Percentiles rank a stretch among this genome's conserved stretches.
Evolutionary conservation across 2,113 vertebrate genomes (phyloP).

Genomic region (Sterrhoptilus dennistouni): DNA sequence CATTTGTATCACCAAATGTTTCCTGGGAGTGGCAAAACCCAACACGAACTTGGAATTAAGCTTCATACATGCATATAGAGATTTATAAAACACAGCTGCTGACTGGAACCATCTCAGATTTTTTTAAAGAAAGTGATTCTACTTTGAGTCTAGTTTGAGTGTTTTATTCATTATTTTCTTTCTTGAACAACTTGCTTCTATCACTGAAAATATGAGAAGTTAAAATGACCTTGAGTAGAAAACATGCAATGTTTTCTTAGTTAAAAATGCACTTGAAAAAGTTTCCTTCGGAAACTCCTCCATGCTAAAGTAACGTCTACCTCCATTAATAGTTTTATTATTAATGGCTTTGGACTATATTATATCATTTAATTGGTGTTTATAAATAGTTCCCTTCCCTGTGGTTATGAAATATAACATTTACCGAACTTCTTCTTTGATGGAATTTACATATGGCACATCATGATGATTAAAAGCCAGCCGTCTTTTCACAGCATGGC

Average conservation of each 20-base stretch:
- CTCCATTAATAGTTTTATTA: constrained; percentile 62
- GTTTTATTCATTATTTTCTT: background rate
- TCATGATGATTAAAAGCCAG: constrained; percentile 80
- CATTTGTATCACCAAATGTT: background rate
- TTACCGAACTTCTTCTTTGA: constrained; percentile 78
- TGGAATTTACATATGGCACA: constrained; percentile 80
- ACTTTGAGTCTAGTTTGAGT: background rate
- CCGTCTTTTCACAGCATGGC: constrained; percentile 77
- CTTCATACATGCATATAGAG: background rate
- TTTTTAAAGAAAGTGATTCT: background rate
- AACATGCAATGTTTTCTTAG: background rate
- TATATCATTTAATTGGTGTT: constrained; percentile 76
- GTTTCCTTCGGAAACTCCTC: background rate
- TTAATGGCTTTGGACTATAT: constrained; percentile 64
- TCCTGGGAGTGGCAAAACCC: background rate
- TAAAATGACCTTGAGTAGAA: constrained; percentile 29
- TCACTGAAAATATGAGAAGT: background rate
- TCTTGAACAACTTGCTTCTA: background rate
- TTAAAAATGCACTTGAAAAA: constrained; percentile 13
- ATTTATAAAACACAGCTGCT: background rate
- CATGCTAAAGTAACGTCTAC: constrained; percentile 8
- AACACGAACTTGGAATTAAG: background rate
- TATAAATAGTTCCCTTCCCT: constrained; percentile 74
- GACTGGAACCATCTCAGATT: background rate
- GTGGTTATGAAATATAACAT: constrained; percentile 76